Percentiles rank a stretch among this genome's conserved stretches.
Evolutionary conservation across 2,888 invertebrate species (phyloP).

Genomic region (Heliothis peltigera): DNA sequence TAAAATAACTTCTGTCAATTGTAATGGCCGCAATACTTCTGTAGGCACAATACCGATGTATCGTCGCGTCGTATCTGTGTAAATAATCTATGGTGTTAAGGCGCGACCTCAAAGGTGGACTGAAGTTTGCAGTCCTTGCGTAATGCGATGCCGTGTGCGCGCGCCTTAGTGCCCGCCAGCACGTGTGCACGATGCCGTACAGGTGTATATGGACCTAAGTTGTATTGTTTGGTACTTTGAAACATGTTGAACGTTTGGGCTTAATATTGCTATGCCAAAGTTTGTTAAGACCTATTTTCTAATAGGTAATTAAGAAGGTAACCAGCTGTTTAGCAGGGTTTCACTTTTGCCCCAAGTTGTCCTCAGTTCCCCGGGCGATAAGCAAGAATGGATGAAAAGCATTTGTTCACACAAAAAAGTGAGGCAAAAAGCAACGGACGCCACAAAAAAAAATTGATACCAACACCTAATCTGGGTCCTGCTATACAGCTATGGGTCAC

Average conservation of each 20-base stretch:
- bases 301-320: background rate
- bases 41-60: constrained; percentile 18
- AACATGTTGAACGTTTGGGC: background rate
- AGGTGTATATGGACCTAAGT: constrained; percentile 22
- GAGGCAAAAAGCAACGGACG: too few species aligned
- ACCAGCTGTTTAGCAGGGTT: too few species aligned
- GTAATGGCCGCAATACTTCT: constrained; percentile 47
- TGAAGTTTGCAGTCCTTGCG: constrained; percentile 58
- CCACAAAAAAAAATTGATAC: too few species aligned
- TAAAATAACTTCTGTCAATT: constrained; percentile 45
- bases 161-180: constrained; percentile 39
- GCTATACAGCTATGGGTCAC: too few species aligned
- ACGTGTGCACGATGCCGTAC: constrained; percentile 50
- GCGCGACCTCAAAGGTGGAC: constrained; percentile 53
- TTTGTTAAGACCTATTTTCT: background rate
- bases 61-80: constrained; percentile 42
- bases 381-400: too few species aligned
- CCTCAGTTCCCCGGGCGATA: too few species aligned
- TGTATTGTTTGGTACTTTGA: constrained; percentile 23
- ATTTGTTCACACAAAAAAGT: too few species aligned
- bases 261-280: background rate
- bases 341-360: too few species aligned
- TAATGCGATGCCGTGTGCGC: constrained; percentile 45
- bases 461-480: too few species aligned
- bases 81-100: constrained; percentile 39